A percentile compares a stretch with the other conserved stretches of the same genome.
Conservation (phyloP, 2,113 vertebrate genomes). For the Dissostichus mawsoni region DNA sequence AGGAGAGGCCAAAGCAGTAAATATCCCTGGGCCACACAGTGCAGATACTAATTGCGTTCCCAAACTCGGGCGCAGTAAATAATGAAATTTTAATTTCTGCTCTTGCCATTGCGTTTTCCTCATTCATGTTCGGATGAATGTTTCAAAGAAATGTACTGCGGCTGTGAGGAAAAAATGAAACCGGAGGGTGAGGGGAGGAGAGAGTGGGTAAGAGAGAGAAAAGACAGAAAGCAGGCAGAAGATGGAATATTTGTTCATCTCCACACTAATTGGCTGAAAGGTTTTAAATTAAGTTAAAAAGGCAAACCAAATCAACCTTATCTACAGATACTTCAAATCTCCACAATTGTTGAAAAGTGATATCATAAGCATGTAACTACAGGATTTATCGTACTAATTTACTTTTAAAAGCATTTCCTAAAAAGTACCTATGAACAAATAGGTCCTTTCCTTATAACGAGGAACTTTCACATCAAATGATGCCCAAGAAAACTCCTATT, state of each 20-base stretch:
- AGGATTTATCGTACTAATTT: not conserved
- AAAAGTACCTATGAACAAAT: not conserved
- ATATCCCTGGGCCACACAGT: slow-evolving; percentile 86
- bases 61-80: slow-evolving; percentile 90
- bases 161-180: slow-evolving; percentile 61
- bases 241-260: slow-evolving; percentile 28
- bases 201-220: not conserved
- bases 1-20: slow-evolving; percentile 76
- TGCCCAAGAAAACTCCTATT: too few species aligned
- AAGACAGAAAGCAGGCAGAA: slow-evolving; percentile 15
- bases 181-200: slow-evolving; percentile 20
- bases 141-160: slow-evolving; percentile 87
- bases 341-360: not conserved
- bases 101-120: slow-evolving; percentile 67
- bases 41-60: slow-evolving; percentile 94
- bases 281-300: slow-evolving; percentile 29
- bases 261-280: slow-evolving; percentile 24
- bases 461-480: too few species aligned
- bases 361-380: not conserved
- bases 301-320: slow-evolving; percentile 3
- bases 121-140: slow-evolving; percentile 69
- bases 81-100: slow-evolving; percentile 95
- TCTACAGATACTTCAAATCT: not conserved
- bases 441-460: not conserved
- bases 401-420: not conserved